Conservation (phyloP, 2,888 invertebrate genomes). For the Caenorhabditis macrosperma region DNA sequence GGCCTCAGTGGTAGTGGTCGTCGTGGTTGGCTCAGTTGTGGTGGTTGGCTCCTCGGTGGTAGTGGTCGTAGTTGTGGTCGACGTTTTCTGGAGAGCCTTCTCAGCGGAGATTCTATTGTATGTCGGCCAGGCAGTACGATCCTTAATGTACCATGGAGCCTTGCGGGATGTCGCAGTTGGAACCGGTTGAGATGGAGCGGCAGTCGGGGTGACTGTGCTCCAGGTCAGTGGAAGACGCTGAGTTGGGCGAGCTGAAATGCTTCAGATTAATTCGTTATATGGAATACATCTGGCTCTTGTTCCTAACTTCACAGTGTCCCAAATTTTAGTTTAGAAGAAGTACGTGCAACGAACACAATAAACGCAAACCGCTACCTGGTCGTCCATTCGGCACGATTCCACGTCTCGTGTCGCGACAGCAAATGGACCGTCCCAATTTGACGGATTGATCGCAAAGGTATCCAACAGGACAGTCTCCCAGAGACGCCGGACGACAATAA, state of each 20-base stretch:
- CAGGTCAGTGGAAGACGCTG: constrained; percentile 70
- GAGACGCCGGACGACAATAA: constrained; percentile 75
- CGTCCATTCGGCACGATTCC: constrained; percentile 60
- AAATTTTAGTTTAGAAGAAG: background rate
- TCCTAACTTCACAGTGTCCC: background rate
- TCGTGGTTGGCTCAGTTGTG: constrained; percentile 32
- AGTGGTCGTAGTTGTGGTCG: constrained; percentile 50
- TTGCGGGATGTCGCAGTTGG: constrained; percentile 64
- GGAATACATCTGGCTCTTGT: background rate
- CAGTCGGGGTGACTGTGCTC: constrained; percentile 75
- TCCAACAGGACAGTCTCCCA: constrained; percentile 76
- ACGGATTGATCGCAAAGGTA: constrained; percentile 77
- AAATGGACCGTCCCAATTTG: constrained; percentile 76
- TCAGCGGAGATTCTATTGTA: constrained; percentile 68
- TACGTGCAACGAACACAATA: background rate
- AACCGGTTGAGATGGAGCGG: constrained; percentile 58
- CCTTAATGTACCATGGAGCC: constrained; percentile 78
- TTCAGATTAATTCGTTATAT: background rate
- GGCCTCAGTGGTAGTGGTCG: constrained; percentile 42
- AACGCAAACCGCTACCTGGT: constrained; percentile 41
- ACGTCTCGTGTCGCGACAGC: constrained; percentile 71
- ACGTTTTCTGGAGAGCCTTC: constrained; percentile 50
- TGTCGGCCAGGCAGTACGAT: constrained; percentile 69
- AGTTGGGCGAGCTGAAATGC: constrained; percentile 59
- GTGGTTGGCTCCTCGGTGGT: constrained; percentile 39